Evolutionary conservation across 2,888 invertebrate genomes (phyloP).

Genomic region (Ophion slaviceki): DNA sequence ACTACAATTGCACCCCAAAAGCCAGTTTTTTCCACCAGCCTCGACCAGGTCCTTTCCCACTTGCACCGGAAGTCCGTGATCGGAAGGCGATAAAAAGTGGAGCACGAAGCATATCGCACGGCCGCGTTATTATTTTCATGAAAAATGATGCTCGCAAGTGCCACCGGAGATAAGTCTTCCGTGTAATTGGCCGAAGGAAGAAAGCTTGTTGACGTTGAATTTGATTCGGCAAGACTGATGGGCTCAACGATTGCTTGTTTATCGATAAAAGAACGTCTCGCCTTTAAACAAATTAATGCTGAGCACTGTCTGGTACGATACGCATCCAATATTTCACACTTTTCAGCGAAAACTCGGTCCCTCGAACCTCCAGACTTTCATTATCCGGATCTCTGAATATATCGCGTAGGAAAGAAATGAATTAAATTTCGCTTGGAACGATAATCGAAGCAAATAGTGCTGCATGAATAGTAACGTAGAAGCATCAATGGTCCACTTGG

Average conservation of each 20-base stretch:
- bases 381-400: background rate
- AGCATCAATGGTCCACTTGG: background rate
- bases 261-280: conserved; percentile 53
- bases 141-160: background rate
- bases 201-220: background rate
- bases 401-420: background rate
- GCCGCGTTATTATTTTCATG: background rate
- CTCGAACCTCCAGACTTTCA: conserved; percentile 55
- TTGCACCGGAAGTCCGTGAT: too few species aligned
- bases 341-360: conserved; percentile 49
- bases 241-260: conserved; percentile 8
- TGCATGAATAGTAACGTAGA: background rate
- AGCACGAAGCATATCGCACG: background rate
- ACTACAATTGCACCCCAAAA: background rate
- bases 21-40: too few species aligned
- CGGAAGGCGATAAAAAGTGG: background rate
- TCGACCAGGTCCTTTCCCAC: too few species aligned
- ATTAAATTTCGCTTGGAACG: background rate
- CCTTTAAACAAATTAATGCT: conserved; percentile 74
- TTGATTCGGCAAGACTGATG: background rate
- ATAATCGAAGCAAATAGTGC: background rate
- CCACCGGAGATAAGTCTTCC: background rate
- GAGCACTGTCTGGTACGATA: conserved; percentile 77
- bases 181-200: background rate
- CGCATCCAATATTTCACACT: conserved; percentile 77